Conservation (phyloP, 2,888 invertebrate genomes). For the Pecten maximus region DNA sequence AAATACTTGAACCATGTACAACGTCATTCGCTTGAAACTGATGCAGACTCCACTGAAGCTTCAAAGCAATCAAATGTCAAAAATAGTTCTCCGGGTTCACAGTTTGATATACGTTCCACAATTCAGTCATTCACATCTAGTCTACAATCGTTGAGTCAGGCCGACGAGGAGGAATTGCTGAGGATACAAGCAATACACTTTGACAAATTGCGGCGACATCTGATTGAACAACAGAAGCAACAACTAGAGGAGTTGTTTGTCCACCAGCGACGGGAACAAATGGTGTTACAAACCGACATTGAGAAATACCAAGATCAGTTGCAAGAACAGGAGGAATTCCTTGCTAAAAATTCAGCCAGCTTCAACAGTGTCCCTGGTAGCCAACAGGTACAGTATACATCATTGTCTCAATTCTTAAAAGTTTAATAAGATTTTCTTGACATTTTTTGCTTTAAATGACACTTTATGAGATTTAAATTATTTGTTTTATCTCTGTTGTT, state of each 20-base stretch:
- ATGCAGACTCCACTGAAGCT: conserved; percentile 47
- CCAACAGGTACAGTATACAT: not conserved
- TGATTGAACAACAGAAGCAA: conserved; percentile 85
- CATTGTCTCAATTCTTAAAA: not conserved
- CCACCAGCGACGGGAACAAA: conserved; percentile 85
- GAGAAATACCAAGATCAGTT: conserved; percentile 61
- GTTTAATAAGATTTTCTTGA: no score
- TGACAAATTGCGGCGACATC: conserved; percentile 70
- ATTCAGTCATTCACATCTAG: conserved; percentile 64
- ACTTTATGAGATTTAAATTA: no score
- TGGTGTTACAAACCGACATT: conserved; percentile 72
- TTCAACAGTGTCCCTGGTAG: not conserved
- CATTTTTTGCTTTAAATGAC: no score
- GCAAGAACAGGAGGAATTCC: conserved; percentile 52
- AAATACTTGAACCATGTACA: conserved; percentile 76
- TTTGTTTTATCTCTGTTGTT: no score
- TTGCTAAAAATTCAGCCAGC: not conserved
- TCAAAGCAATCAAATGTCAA: not conserved
- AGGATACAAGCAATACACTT: conserved; percentile 73
- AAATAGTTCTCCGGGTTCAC: conserved; percentile 33
- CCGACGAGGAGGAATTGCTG: conserved; percentile 70
- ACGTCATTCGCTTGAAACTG: conserved; percentile 62
- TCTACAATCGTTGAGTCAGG: conserved; percentile 61
- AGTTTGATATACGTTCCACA: conserved; percentile 55
- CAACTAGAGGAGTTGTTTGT: conserved; percentile 77